Base-by-base conservation (phyloP, 2,113 vertebrate species). In the Phyllopteryx taeniolatus region DNA sequence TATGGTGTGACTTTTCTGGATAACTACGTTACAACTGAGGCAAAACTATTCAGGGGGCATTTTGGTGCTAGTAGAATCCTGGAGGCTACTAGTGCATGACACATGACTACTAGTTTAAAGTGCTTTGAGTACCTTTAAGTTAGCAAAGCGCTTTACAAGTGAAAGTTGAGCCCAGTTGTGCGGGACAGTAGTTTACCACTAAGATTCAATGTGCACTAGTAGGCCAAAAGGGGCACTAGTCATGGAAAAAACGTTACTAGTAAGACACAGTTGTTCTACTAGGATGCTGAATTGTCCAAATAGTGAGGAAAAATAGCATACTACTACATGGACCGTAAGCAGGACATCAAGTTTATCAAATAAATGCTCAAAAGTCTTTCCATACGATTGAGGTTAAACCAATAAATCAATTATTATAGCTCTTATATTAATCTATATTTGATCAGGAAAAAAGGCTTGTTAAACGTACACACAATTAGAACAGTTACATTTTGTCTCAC, bases 381-480 rank as follows among this genome's bases (percentile, higher is more conserved):
- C 13, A 33, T 33, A 15, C 27, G 42, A 69, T 56, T 54, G 65
- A 44, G 60, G 67, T 77, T 79, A 79, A 70, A 72, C 72, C 47
- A 82, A 82, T 66, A 80, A 85, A 80, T 63, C 70, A 75, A 76
- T 81, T 74, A 67, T 77, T 71, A 61, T 42, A 80, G 67, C 75
- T 79, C 79, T 87, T 87, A 82, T 81, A 85, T 86, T 79, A 83
- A 87, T 83, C 76, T 80, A 78, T 71, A 78, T 79, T 80, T 85
- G 65, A 75, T 81, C 81, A 83, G 83, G 31, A 61, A 75, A 73
- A 67, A 53, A 65, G 71, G 47, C 68, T 49, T 73, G 68, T 86
- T 82, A 85, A 80, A 85, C 72, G 76, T 71, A 84, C 68, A 87
- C 69, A 83, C 31, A 67, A 74, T 71, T 70, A 73, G 51, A 65